Conservation (phyloP, 2,797 vertebrate species). For the Neopelma chrysocephalum region DNA sequence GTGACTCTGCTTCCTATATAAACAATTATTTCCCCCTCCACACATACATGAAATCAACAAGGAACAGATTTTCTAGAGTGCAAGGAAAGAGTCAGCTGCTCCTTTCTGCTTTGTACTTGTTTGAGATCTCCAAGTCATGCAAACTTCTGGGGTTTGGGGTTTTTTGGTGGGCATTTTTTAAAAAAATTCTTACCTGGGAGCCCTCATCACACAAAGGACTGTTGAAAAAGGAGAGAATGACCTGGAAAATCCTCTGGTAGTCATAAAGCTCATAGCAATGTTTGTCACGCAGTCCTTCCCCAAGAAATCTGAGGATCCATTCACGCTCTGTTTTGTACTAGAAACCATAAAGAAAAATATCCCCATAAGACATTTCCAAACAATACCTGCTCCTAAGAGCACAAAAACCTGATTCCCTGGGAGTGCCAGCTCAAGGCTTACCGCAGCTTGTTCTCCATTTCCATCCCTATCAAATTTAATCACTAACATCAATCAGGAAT, state of each 20-base stretch:
- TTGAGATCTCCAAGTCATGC: background rate
- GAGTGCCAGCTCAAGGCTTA: background rate
- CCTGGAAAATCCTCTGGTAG: slow-evolving; percentile 86
- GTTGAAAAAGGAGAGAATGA: slow-evolving; percentile 85
- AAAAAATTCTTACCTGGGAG: slow-evolving; percentile 79
- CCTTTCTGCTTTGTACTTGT: background rate
- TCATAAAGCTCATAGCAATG: slow-evolving; percentile 87
- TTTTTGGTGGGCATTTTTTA: background rate
- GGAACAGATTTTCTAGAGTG: background rate
- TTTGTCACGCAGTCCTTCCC: slow-evolving; percentile 85
- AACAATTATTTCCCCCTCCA: background rate
- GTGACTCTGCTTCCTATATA: background rate
- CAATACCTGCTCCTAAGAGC: background rate
- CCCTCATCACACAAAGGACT: slow-evolving; percentile 85
- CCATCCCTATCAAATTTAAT: background rate
- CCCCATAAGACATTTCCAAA: background rate
- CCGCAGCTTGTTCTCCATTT: background rate
- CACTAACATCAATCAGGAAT: background rate
- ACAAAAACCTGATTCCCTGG: background rate
- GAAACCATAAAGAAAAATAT: background rate
- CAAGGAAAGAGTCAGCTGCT: background rate
- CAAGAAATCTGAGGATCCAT: slow-evolving; percentile 88
- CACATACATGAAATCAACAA: background rate
- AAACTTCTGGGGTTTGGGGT: background rate
- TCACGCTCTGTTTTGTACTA: slow-evolving; percentile 88